Percentiles rank a stretch among this genome's conserved stretches.
These are phyloP conservation scores for Vanessa atalanta DNA, from an alignment of 1,140 invertebrate genomes.

Conservation along the genomic window DNA sequence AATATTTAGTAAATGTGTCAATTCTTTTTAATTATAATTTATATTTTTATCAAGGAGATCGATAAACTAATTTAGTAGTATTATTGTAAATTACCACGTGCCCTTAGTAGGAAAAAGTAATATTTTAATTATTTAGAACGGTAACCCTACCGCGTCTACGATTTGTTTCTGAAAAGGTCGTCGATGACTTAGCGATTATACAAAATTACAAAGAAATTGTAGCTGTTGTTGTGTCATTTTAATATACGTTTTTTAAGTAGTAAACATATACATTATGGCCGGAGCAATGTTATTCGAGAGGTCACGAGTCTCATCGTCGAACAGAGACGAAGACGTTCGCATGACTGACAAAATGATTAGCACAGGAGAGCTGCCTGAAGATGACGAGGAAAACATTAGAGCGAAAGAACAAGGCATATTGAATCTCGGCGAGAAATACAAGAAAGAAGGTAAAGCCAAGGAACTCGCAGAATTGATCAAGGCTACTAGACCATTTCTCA, in stretches of 20 bases:
- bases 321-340: conserved; percentile 86
- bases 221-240: conserved; percentile 68
- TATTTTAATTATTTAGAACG: conserved; percentile 39
- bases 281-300: conserved; percentile 93
- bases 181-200: conserved; percentile 80
- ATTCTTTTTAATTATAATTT: neutral
- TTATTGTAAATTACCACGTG: neutral
- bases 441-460: conserved; percentile 95
- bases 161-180: conserved; percentile 77
- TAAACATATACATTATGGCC: conserved; percentile 85
- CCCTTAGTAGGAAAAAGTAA: conserved; percentile 30
- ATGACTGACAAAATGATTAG: conserved; percentile 87
- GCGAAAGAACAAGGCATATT: conserved; percentile 95
- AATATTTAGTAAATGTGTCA: neutral
- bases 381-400: conserved; percentile 92
- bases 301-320: conserved; percentile 86
- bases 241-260: conserved; percentile 68
- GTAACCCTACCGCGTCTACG: conserved; percentile 75
- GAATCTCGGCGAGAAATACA: conserved; percentile 93
- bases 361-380: conserved; percentile 85
- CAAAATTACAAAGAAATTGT: conserved; percentile 78
- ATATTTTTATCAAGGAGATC: neutral
- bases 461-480: conserved; percentile 96
- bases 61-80: conserved; percentile 1
- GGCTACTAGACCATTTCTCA: conserved; percentile 95